These are phyloP conservation scores for Periophthalmodon schlosseri DNA, from an alignment of 2,113 vertebrate genomes.

Conservation along the genomic window DNA sequence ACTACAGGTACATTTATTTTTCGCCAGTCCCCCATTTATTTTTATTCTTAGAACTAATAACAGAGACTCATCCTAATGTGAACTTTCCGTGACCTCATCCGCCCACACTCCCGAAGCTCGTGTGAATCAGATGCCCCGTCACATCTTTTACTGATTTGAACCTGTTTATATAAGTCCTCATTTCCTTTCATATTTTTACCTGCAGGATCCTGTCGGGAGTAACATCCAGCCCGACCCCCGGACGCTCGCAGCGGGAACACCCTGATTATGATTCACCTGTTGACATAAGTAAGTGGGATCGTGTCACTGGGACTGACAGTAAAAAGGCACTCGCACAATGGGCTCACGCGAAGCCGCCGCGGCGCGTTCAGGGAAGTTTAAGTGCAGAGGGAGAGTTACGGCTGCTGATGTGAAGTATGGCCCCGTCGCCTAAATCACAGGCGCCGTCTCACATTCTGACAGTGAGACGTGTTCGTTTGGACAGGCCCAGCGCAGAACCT, in stretches of 20 bases:
- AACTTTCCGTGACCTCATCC: too few relatives aligned
- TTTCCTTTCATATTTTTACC: constrained; percentile 31
- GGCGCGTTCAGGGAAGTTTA: too few relatives aligned
- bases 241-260: constrained; percentile 17
- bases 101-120: neutral
- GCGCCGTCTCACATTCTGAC: constrained; percentile 13
- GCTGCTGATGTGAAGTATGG: constrained; percentile 20
- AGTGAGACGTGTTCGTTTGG: constrained; percentile 22
- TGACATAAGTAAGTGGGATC: neutral
- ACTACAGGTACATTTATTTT: neutral
- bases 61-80: too few relatives aligned
- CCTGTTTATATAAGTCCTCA: constrained; percentile 47
- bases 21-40: neutral
- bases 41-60: neutral
- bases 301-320: neutral
- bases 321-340: too few relatives aligned
- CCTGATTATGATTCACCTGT: neutral
- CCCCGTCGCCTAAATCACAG: constrained; percentile 25
- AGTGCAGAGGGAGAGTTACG: constrained; percentile 11
- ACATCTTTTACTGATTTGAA: constrained; percentile 8
- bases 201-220: constrained; percentile 37
- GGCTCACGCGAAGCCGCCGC: too few relatives aligned
- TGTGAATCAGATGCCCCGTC: constrained; percentile 23
- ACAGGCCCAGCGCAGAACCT: constrained; percentile 3
- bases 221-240: constrained; percentile 33